A percentile compares a stretch with the other conserved stretches of the same genome.
Evolutionary conservation across 2,888 invertebrate species (phyloP).

Genomic region (Troides oblongomaculatus): DNA sequence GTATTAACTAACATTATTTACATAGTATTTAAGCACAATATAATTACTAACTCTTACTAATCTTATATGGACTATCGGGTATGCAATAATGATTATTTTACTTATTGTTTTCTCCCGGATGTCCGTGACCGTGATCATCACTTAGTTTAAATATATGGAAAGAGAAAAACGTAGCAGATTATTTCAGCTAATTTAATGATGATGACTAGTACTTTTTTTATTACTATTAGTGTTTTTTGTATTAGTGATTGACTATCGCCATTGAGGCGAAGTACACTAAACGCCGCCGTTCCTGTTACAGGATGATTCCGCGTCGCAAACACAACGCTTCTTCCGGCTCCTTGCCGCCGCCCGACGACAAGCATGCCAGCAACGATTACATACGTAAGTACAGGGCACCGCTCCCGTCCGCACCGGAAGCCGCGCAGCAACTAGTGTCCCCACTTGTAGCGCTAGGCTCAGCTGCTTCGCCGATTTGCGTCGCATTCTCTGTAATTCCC

Average conservation of each 20-base stretch:
- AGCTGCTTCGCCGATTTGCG: neutral
- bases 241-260: neutral
- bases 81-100: too few relatives aligned
- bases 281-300: conserved; percentile 35
- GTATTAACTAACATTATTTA: too few relatives aligned
- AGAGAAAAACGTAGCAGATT: too few relatives aligned
- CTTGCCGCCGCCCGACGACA: conserved; percentile 70
- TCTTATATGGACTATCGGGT: too few relatives aligned
- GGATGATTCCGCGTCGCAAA: conserved; percentile 73
- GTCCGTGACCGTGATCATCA: too few relatives aligned
- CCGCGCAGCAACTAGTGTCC: neutral
- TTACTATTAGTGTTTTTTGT: neutral
- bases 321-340: conserved; percentile 74
- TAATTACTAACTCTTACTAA: too few relatives aligned
- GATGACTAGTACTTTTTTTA: too few relatives aligned
- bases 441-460: neutral
- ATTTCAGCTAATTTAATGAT: too few relatives aligned
- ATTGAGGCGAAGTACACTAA: neutral
- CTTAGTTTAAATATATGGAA: too few relatives aligned
- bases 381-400: conserved; percentile 53
- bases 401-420: neutral
- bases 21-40: too few relatives aligned
- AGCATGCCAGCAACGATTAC: conserved; percentile 75
- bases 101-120: too few relatives aligned
- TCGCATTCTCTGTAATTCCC: neutral